phyloP scores from a whole-genome alignment of 2,888 invertebrate species.

The Aphodius granarius region DNA sequence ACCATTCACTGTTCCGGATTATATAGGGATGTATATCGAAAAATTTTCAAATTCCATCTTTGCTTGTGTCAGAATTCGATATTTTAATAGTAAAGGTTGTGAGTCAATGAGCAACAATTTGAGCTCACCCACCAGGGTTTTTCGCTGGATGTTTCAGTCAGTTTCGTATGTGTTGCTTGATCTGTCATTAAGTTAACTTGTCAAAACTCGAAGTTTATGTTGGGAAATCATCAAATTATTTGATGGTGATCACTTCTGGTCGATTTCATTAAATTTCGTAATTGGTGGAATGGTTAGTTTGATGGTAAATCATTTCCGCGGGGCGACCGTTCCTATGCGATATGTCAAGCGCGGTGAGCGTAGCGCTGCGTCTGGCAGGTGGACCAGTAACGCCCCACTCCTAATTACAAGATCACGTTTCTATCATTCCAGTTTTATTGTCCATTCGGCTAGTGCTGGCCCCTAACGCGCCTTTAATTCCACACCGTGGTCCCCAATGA shows the following conservation, averaged over 20 bases:
- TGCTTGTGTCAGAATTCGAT: too few relatives aligned
- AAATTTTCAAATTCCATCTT: too few relatives aligned
- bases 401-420: slow-evolving; percentile 51
- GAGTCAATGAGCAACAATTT: too few relatives aligned
- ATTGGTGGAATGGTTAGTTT: slow-evolving; percentile 20
- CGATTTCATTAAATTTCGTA: slow-evolving; percentile 28
- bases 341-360: slow-evolving; percentile 30
- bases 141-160: too few relatives aligned
- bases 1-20: too few relatives aligned
- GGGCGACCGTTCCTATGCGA: neutral
- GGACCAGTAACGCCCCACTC: slow-evolving; percentile 44
- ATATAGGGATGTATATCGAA: too few relatives aligned
- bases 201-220: too few relatives aligned
- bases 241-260: slow-evolving; percentile 3
- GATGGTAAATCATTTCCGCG: slow-evolving; percentile 16
- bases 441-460: slow-evolving; percentile 35
- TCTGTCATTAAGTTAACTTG: too few relatives aligned
- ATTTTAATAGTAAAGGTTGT: too few relatives aligned
- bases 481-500: slow-evolving; percentile 31
- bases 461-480: neutral
- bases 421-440: slow-evolving; percentile 50
- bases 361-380: slow-evolving; percentile 39
- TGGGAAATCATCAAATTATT: too few relatives aligned
- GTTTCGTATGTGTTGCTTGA: too few relatives aligned
- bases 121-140: too few relatives aligned